Base-by-base conservation (phyloP, 1,140 invertebrate species). In the Dendrolimus punctatus region DNA sequence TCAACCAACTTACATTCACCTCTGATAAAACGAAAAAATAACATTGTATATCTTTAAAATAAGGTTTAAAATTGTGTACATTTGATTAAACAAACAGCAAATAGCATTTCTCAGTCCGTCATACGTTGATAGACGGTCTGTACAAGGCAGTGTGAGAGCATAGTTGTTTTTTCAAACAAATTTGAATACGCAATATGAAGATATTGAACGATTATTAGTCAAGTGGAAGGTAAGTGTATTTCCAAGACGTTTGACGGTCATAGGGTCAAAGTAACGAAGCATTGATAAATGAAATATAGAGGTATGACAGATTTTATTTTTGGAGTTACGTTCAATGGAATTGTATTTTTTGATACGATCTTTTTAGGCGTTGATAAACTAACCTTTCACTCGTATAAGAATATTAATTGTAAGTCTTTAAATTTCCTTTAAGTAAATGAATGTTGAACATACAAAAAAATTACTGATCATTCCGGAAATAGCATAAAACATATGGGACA, bases 131-230 rank as follows among this genome's bases (percentile, higher is more conserved):
- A 83, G 81, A 85, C 79, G 71, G 76, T 67, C 67, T 50, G 56
- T 58, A 55, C 60, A 61, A 68, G 64, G 68, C 65, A 62, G 68
- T 70, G 69, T 64, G 62, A 69, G 70, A 64, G 60, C 46, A 57
- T 40, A 48, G 47, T 46, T 62, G 63, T 72, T 76, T 67, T 68
- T 81, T 80, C 72, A 56, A 68, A 73, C 61, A 69, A 62, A 68
- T 61, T 73, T 70, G 61, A 63, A 76, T 68, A 77, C 71, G 74
- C 68, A 77, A 76, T 73, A 77, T 77, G 73, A 79, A 77, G 65
- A 76, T 84, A 84, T 85, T 85, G 80, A 82, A 77, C 73, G 74
- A 77, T 73, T 75, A 71, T 78, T 68, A 70, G 57, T 69, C 68
- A 67, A 66, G 61, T 65, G 55, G 67, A 60, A 56, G 55, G 60